Conservation (phyloP, 53 echinoderm and acorn worm species). For the Antedon mediterranea region DNA sequence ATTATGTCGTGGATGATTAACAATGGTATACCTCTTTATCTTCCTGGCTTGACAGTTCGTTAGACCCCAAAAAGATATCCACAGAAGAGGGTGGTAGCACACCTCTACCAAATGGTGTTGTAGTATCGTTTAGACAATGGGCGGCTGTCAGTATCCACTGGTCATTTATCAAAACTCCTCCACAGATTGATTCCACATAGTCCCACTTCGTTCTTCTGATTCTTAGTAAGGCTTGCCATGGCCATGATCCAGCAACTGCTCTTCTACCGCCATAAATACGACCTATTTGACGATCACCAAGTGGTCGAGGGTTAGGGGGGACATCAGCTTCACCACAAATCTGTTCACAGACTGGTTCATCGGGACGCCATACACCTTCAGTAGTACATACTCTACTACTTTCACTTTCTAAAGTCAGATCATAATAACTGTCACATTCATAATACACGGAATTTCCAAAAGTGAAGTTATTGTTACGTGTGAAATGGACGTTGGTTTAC, state of each 20-base stretch:
- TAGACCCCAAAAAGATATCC: not conserved
- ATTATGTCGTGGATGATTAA: too few relatives aligned
- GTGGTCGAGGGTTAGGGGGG: not conserved
- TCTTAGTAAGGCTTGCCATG: slow-evolving; percentile 16
- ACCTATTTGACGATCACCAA: not conserved
- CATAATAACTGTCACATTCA: slow-evolving; percentile 23
- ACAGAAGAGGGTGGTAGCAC: not conserved
- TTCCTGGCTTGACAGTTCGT: too few relatives aligned
- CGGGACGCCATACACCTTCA: slow-evolving; percentile 23
- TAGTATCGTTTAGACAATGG: not conserved
- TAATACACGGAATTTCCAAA: slow-evolving; percentile 25
- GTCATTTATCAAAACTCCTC: not conserved
- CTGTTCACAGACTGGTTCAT: slow-evolving; percentile 21
- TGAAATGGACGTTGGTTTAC: slow-evolving; percentile 13
- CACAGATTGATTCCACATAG: not conserved
- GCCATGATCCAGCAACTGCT: slow-evolving; percentile 29
- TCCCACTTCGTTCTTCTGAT: not conserved
- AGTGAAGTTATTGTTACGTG: slow-evolving; percentile 31
- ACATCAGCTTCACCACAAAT: slow-evolving; percentile 28
- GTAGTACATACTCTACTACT: slow-evolving; percentile 16
- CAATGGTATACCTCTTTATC: too few relatives aligned
- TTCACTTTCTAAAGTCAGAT: slow-evolving; percentile 1
- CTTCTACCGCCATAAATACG: slow-evolving; percentile 31
- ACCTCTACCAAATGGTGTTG: not conserved
- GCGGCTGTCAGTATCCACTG: not conserved